Evolutionary conservation across 2,113 vertebrate genomes (phyloP).

Genomic region (Trematomus loennbergii): DNA sequence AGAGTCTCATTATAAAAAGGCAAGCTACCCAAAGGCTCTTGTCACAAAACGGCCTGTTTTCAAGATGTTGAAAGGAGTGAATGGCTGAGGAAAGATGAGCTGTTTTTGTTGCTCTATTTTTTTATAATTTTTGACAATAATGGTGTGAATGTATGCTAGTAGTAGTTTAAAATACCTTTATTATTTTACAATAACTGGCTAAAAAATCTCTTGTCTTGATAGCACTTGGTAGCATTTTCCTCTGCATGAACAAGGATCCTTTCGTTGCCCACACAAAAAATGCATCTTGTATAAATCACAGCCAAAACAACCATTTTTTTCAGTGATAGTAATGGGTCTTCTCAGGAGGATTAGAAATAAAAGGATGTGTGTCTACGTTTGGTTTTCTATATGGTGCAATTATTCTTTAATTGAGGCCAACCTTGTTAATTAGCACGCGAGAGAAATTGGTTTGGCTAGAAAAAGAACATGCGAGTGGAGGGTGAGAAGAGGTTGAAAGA

Average conservation of each 20-base stretch:
- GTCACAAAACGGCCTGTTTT: not conserved
- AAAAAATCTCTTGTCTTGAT: not conserved
- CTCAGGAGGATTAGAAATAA: constrained; percentile 8
- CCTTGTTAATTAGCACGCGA: constrained; percentile 65
- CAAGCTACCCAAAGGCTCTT: not conserved
- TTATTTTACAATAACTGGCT: constrained; percentile 1
- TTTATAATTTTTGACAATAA: not conserved
- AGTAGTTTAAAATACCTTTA: not conserved
- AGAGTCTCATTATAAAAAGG: not conserved
- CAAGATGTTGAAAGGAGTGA: not conserved
- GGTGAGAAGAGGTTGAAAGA: constrained; percentile 37
- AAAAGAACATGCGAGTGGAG: constrained; percentile 37
- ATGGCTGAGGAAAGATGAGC: not conserved
- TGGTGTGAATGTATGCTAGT: not conserved
- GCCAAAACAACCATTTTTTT: not conserved
- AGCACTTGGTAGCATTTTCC: not conserved
- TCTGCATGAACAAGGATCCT: not conserved
- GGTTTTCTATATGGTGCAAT: constrained; percentile 46
- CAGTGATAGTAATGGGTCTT: constrained; percentile 11
- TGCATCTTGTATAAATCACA: not conserved
- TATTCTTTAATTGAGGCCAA: constrained; percentile 71
- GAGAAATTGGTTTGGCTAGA: constrained; percentile 52
- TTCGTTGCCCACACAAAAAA: not conserved
- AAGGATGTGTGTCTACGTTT: constrained; percentile 36
- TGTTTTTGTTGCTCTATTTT: not conserved